A percentile compares a stretch with the other conserved stretches of the same genome.
phyloP scores from a whole-genome alignment of 2,113 vertebrate species.

The Tricholaema leucomelas region DNA sequence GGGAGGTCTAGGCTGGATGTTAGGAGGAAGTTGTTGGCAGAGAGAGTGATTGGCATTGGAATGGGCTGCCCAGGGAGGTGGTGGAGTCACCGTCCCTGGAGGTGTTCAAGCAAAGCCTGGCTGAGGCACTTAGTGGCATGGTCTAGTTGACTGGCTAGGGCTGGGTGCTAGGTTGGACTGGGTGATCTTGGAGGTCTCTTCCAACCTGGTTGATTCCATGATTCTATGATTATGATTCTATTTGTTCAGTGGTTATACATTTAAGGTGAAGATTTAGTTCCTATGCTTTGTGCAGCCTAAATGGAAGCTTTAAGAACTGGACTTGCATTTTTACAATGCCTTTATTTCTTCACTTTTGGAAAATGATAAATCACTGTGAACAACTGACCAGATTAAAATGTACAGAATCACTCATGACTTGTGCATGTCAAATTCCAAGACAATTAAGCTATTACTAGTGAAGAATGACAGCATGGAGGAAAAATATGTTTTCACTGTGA shows the following conservation, averaged over 20 bases:
- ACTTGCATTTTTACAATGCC: neutral
- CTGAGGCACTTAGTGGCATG: too few relatives aligned
- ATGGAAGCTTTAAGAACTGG: neutral
- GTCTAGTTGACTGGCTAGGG: too few relatives aligned
- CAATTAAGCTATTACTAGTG: constrained; percentile 34
- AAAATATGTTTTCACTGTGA: constrained; percentile 32
- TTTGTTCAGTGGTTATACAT: neutral
- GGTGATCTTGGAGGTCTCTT: too few relatives aligned
- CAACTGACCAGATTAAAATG: constrained; percentile 34
- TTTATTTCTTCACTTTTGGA: constrained; percentile 16
- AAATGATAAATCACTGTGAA: neutral
- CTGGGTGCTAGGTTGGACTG: too few relatives aligned
- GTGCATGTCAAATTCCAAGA: constrained; percentile 44
- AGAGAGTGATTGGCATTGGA: too few relatives aligned
- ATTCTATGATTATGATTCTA: too few relatives aligned
- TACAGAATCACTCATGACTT: constrained; percentile 37
- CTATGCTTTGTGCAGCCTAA: neutral
- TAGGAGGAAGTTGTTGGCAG: too few relatives aligned
- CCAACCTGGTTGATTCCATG: too few relatives aligned
- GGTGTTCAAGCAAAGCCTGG: too few relatives aligned
- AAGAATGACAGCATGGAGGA: constrained; percentile 54
- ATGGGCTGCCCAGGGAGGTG: too few relatives aligned
- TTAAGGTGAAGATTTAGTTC: neutral
- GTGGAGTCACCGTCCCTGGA: too few relatives aligned
- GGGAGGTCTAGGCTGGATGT: too few relatives aligned